Evolutionary conservation across 1,140 invertebrate species (phyloP), one percentile per base, ranked within the genome.

Genomic region (Pogonus chalceus): DNA sequence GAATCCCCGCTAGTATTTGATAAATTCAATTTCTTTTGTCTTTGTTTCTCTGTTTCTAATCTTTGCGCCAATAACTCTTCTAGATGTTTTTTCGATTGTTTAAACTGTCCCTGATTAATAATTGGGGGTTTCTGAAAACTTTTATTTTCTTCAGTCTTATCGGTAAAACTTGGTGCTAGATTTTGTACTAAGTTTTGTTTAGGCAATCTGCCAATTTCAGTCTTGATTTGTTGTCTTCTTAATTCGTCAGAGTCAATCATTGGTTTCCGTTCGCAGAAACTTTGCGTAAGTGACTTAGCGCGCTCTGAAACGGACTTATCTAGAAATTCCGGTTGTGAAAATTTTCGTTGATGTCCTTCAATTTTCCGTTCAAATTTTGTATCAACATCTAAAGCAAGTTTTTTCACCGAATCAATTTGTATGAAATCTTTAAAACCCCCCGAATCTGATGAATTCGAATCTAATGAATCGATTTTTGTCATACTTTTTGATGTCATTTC

Each of bases 371-470:
- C 26, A 31, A 7, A 31, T 18, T 43, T 43, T 4, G 7, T 43
- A 10, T 43, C 37, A 4, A 3, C 18, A 10, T 43, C 37, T 49
- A 47, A 10, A 49, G 50, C 7, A 20, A 50, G 49, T 56, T 58
- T 58, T 52, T 52, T 52, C n/a, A 35, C 39, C 20, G 65, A 31
- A 37, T 66, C 63, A 31, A 64, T 35, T 35, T 68, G 67, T 12
- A 69, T 51, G 46, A 70, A 70, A 31, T 70, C 68, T 54, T 70
- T 70, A 50, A 70, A 70, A 16, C 68, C 68, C 18, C 68, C 68
- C 2, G 68, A 70, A 56, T 70, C 68, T 0, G 68, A 70, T 0
- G 66, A 68, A 49, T 64, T 68, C 1, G 68, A 70, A 53, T 70
- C 68, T 9, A 66, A 23, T 2, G 67, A 70, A 47, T 70, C 68